phyloP scores from a whole-genome alignment of 2,888 invertebrate genomes.

The Pterobdella sp. region DNA sequence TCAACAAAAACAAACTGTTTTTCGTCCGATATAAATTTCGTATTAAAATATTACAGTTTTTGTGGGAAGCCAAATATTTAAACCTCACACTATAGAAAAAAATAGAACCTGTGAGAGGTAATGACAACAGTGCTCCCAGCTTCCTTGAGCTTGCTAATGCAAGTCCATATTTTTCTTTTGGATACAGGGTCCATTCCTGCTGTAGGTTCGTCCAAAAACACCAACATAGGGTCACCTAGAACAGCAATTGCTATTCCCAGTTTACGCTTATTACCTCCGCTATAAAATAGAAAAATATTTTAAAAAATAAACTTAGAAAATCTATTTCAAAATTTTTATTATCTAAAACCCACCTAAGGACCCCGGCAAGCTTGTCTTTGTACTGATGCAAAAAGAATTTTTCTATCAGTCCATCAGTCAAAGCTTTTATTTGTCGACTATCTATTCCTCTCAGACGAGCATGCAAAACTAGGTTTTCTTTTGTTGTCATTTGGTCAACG shows the following conservation, averaged over 20 bases:
- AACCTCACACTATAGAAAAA: no score
- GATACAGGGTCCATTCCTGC: conserved; percentile 68
- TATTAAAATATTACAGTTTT: no score
- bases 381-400: conserved; percentile 32
- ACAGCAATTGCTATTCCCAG: conserved; percentile 41
- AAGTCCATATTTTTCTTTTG: conserved; percentile 69
- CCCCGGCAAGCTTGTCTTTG: conserved; percentile 40
- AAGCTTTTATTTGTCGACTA: conserved; percentile 29
- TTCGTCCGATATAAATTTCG: no score
- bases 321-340: neutral
- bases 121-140: conserved; percentile 67
- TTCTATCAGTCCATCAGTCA: conserved; percentile 32
- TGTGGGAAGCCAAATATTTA: no score
- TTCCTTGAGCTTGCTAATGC: conserved; percentile 62
- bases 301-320: neutral
- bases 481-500: conserved; percentile 39
- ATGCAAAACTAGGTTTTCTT: conserved; percentile 37
- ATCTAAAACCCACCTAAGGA: conserved; percentile 35
- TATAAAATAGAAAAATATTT: conserved; percentile 32
- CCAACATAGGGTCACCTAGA: conserved; percentile 40
- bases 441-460: conserved; percentile 35
- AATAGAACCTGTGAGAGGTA: conserved; percentile 57
- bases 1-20: no score
- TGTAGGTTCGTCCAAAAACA: conserved; percentile 41
- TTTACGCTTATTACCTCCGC: conserved; percentile 44